Base-by-base conservation (phyloP, 2,797 vertebrate species). In the Erethizon dorsatum region DNA sequence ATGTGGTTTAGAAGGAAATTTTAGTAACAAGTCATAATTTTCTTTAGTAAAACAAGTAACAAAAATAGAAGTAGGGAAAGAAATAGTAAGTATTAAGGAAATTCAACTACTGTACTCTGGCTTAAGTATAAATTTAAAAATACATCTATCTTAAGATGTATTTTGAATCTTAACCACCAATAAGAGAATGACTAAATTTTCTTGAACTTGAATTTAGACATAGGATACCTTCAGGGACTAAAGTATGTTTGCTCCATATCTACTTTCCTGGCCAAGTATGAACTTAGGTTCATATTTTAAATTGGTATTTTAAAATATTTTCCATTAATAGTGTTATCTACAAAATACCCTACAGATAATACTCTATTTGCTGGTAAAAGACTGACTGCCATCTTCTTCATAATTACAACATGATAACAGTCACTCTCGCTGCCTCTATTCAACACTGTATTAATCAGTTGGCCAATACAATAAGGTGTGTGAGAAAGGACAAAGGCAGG, bases 11-110 rank as follows among this genome's bases (percentile, higher is more conserved):
- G 33, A 65, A 41, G 59, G 37, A 73, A 90, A 67, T 69, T 67
- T 85, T 52, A 67, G 41, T 86, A 41, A 80, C 2, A 56, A 63
- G 61, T 75, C 71, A 75, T 5, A 71, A 67, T 80, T 92, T 90
- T 90, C 45, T 69, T 91, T 92, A 86, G 33, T 90, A 85, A 92
- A 92, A 59, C 20, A 59, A 90, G 45, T 69, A 91, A 15, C 57
- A 79, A 80, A 31, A 65, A 37, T 17, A 90, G 22, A 91, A 78
- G 22, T 77, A 77, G 22, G 50, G 13, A 67, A 94, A 85, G 31
- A 7, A 84, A 0, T 52, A 92, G 82, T n/a, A 85, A 89, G 24
- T 82, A 90, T 13, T 47, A 26, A 28, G 45, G 31, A 92, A 77
- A 69, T 69, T 82, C 45, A 57, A 75, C 56, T 71, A 65, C 47